Evolutionary conservation across 2,113 vertebrate genomes (phyloP).

Genomic region (Ptyas mucosa): DNA sequence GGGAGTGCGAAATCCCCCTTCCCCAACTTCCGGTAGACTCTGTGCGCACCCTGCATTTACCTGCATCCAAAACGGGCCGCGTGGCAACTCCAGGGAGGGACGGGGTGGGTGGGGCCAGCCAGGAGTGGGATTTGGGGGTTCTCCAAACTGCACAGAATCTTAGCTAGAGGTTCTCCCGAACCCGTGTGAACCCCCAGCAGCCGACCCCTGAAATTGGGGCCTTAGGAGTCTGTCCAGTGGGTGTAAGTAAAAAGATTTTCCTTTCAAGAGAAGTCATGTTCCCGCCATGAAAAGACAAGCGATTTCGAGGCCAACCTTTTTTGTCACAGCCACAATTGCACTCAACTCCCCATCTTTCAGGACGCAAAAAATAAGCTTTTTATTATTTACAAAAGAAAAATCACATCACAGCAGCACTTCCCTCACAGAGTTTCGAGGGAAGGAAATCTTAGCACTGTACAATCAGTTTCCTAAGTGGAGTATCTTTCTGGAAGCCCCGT

Average conservation of each 20-base stretch:
- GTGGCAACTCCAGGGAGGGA: too few species aligned
- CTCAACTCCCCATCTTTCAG: background rate
- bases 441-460: background rate
- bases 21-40: too few species aligned
- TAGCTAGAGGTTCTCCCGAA: too few species aligned
- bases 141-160: too few species aligned
- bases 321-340: background rate
- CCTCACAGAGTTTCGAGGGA: background rate
- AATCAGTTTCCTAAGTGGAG: background rate
- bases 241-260: background rate
- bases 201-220: background rate
- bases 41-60: too few species aligned
- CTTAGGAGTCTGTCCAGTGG: background rate
- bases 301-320: background rate
- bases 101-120: too few species aligned
- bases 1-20: too few species aligned
- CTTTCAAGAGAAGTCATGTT: background rate
- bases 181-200: too few species aligned
- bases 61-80: too few species aligned
- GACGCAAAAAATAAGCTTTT: background rate
- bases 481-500: background rate
- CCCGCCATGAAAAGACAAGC: background rate
- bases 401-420: background rate
- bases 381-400: constrained; percentile 2
- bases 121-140: too few species aligned